Percentiles rank a stretch among this genome's conserved stretches.
Conservation (phyloP, 92 coral and sea anemone species). For the Porites evermanni region DNA sequence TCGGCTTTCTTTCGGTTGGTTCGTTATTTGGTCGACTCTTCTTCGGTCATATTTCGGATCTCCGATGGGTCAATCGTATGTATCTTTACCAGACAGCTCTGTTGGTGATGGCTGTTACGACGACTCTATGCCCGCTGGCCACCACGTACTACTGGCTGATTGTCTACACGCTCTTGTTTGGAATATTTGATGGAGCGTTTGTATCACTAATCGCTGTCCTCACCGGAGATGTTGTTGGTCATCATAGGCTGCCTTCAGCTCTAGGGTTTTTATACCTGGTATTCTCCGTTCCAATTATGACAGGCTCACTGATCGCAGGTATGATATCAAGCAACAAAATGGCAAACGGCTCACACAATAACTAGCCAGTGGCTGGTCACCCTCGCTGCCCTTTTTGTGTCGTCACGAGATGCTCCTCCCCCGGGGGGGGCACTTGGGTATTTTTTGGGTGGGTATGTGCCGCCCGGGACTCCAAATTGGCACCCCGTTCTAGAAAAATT, state of each 20-base stretch:
- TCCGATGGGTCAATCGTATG: constrained; percentile 70
- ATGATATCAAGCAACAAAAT: background rate
- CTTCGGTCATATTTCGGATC: constrained; percentile 78
- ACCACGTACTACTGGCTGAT: constrained; percentile 58
- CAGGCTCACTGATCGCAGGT: constrained; percentile 81
- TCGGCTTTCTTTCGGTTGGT: constrained; percentile 62
- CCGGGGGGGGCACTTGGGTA: no score
- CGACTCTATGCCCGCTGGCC: constrained; percentile 67
- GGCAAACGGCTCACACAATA: no score
- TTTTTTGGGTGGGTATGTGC: no score
- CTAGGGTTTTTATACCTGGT: constrained; percentile 69
- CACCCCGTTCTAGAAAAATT: no score
- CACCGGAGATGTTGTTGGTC: constrained; percentile 68
- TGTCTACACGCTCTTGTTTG: constrained; percentile 66
- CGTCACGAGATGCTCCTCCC: no score
- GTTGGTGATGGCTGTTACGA: constrained; percentile 68
- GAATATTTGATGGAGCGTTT: constrained; percentile 73
- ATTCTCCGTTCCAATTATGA: constrained; percentile 65
- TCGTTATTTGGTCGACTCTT: constrained; percentile 69
- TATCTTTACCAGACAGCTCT: constrained; percentile 68
- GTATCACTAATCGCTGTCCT: constrained; percentile 65
- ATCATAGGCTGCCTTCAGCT: constrained; percentile 63
- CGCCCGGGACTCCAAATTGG: no score
- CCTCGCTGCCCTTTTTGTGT: no score
- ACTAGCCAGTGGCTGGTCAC: no score